These are phyloP conservation scores for Diplosoma virens DNA, from an alignment of 23 tunicate species.

Conservation along the genomic window DNA sequence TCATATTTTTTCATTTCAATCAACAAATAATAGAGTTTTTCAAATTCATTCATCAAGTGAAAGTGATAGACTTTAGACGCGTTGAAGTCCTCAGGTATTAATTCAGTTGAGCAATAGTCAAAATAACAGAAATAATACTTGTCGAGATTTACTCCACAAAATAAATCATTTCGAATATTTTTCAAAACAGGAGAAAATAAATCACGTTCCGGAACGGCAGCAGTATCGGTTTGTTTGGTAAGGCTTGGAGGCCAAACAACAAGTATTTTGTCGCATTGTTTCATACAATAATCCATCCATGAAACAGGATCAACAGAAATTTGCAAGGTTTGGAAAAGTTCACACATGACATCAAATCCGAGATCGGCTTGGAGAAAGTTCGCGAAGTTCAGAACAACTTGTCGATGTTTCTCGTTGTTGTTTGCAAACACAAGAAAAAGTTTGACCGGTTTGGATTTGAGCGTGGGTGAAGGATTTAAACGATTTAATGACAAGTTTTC, in stretches of 20 bases:
- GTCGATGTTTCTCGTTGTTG: slow-evolving; percentile 47
- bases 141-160: slow-evolving; percentile 26
- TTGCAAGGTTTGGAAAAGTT: slow-evolving; percentile 13
- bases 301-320: slow-evolving; percentile 4
- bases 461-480: no score
- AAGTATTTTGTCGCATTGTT: slow-evolving; percentile 35
- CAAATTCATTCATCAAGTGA: slow-evolving; percentile 55
- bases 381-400: slow-evolving; percentile 44
- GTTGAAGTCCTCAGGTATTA: slow-evolving; percentile 31
- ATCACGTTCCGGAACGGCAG: not conserved
- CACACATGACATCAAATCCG: slow-evolving; percentile 53
- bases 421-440: slow-evolving; percentile 37
- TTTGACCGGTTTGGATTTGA: no score
- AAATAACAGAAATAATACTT: slow-evolving; percentile 55
- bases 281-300: slow-evolving; percentile 40
- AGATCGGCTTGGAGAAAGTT: slow-evolving; percentile 57
- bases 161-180: slow-evolving; percentile 22
- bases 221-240: not conserved
- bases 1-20: slow-evolving; percentile 27
- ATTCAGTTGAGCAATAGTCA: slow-evolving; percentile 33
- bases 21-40: slow-evolving; percentile 42
- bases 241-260: slow-evolving; percentile 48
- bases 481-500: no score
- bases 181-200: slow-evolving; percentile 56
- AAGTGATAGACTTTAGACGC: slow-evolving; percentile 18